phyloP scores from a whole-genome alignment of 2,113 vertebrate genomes.

The Hippocampus abdominalis region DNA sequence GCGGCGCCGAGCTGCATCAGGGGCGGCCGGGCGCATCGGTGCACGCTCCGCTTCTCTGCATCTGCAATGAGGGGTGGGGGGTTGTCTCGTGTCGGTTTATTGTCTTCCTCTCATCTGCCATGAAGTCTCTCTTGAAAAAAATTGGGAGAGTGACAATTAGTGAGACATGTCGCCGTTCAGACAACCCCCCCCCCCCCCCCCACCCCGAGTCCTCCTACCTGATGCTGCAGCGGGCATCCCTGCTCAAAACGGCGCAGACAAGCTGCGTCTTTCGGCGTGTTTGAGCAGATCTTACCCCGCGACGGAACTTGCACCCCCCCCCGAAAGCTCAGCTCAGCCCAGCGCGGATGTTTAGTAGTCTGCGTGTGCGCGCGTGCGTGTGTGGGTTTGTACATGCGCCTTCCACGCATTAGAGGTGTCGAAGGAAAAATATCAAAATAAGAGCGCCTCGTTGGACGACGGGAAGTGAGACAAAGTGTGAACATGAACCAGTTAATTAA shows the following conservation, averaged over 20 bases:
- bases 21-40: constrained; percentile 23
- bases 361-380: background rate
- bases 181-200: background rate
- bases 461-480: background rate
- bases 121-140: background rate
- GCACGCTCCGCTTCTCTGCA: constrained; percentile 42
- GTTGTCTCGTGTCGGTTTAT: background rate
- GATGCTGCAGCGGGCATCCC: background rate
- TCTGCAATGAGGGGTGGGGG: constrained; percentile 43
- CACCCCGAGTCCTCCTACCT: background rate
- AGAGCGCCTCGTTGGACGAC: background rate
- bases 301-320: background rate
- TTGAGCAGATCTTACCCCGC: background rate
- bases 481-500: background rate
- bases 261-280: background rate
- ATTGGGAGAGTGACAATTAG: background rate
- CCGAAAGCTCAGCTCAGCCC: background rate
- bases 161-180: background rate
- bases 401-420: background rate
- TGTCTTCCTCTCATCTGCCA: background rate
- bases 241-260: background rate
- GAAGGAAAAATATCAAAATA: background rate
- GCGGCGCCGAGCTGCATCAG: constrained; percentile 80
- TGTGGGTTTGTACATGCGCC: background rate
- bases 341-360: background rate